Conservation (phyloP, 2,888 invertebrate species). For the Drosophila conformis region DNA sequence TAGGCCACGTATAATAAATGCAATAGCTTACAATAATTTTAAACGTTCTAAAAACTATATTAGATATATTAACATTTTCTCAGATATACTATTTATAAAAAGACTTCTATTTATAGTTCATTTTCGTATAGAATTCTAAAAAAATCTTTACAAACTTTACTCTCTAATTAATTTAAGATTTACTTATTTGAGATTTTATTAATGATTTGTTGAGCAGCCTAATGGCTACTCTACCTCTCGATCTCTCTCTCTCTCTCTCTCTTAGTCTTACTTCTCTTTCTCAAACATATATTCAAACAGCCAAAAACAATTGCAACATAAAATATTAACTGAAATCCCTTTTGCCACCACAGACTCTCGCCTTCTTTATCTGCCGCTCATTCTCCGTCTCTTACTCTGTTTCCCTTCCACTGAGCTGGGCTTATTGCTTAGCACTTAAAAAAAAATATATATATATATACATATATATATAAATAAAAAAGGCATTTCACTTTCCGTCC, state of each 20-base stretch:
- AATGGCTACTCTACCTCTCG: background rate
- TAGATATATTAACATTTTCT: background rate
- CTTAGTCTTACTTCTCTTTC: background rate
- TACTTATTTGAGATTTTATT: background rate
- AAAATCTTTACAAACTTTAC: background rate
- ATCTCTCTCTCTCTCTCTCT: no score
- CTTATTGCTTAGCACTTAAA: constrained; percentile 60
- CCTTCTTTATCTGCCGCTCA: background rate
- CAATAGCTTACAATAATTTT: background rate
- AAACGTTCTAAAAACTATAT: background rate
- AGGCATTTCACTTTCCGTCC: constrained; percentile 56
- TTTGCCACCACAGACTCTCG: background rate
- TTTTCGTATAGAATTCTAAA: background rate
- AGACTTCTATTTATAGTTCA: background rate
- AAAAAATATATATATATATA: constrained; percentile 42
- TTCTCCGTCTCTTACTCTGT: background rate
- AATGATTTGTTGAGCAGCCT: background rate
- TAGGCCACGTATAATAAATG: background rate
- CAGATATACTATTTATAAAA: background rate
- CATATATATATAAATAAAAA: constrained; percentile 32
- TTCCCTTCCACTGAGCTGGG: constrained; percentile 6
- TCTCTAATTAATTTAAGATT: background rate
- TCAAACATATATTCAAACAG: background rate
- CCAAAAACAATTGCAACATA: constrained; percentile 13
- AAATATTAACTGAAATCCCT: constrained; percentile 27